Evolutionary conservation across 2,113 vertebrate species (phyloP), one percentile per base, ranked within the genome.

Genomic region (Vulpes vulpes): DNA sequence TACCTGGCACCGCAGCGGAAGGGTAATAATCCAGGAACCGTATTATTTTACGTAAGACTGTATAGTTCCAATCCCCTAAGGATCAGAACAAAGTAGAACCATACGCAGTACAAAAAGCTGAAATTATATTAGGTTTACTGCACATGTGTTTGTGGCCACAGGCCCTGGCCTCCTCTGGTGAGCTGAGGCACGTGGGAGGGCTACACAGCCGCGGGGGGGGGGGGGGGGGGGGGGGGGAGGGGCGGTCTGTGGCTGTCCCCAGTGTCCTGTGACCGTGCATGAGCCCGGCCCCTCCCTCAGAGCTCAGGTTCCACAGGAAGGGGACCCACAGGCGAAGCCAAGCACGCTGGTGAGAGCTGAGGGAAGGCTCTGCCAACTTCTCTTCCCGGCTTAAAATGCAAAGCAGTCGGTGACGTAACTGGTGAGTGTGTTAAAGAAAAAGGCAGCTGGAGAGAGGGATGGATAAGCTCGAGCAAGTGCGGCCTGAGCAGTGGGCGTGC

Each of bases 1-100:
- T 6, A 9, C 69, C 60, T 74, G 38, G 79, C 84, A 59, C 0
- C 2, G 78, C n/a, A 51, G 74, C 7, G 8, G 23, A 57, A 79
- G 20, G 22, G 11, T 53, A 25, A 27, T 25, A 6, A 53, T 5
- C 32, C 14, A 14, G 19, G 65, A 19, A 23, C 32, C 2, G 8
- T 3, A 0, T 5, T 6, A 11, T 25, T 19, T 27, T 1, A 22
- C 2, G 3, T 0, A 0, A 16, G 25, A 53, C 76, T 4, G 7
- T 38, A 11, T 12, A 43, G 20, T 23, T 62, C 83, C 12, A 8
- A 25, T 14, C 62, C n/a, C 43, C 35, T 35, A 12, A 51, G 0
- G 32, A 22, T 2, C 43, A 43, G 43, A 43, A 16, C 53, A 57
- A 6, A 78, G 82, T 22, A 35, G 89, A 88, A 57, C 27, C 43